phyloP scores from a whole-genome alignment of 2,797 vertebrate genomes.

The Bovichtus diacanthus region DNA sequence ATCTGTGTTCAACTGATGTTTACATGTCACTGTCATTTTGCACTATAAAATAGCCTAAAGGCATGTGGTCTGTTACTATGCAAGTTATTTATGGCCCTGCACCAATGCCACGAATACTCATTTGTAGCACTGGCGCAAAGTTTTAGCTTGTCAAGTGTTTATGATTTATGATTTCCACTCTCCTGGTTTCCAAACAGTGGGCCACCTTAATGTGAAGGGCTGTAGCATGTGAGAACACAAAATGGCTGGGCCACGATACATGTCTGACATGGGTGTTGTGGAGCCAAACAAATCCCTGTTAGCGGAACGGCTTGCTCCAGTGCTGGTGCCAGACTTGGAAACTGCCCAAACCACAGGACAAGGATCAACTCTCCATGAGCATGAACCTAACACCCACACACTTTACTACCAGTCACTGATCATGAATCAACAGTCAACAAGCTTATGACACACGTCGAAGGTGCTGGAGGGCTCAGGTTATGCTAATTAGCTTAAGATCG shows the following conservation, averaged over 20 bases:
- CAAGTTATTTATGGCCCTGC: conserved; percentile 64
- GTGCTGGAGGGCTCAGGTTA: conserved; percentile 24
- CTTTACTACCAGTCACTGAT: conserved; percentile 63
- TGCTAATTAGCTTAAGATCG: conserved; percentile 44
- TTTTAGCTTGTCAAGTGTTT: conserved; percentile 71
- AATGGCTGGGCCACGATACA: conserved; percentile 68
- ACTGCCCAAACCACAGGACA: conserved; percentile 74
- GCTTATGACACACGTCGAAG: conserved; percentile 49
- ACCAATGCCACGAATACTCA: conserved; percentile 60
- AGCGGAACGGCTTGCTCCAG: conserved; percentile 72
- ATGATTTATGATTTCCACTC: conserved; percentile 73
- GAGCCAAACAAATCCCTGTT: conserved; percentile 77
- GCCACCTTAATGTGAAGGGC: conserved; percentile 49
- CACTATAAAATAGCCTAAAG: conserved; percentile 1
- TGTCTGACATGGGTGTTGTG: conserved; percentile 72
- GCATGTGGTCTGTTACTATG: conserved; percentile 26
- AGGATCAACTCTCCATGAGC: conserved; percentile 74
- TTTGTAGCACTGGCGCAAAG: conserved; percentile 21
- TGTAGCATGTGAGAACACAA: conserved; percentile 77
- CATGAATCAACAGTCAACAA: conserved; percentile 68
- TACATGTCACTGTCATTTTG: not conserved
- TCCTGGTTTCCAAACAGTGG: conserved; percentile 58
- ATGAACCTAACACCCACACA: conserved; percentile 70
- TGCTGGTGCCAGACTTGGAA: conserved; percentile 75
- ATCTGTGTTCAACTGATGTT: conserved; percentile 19